Evolutionary conservation across 2,113 vertebrate genomes (phyloP).

Genomic region (Dipodomys spectabilis): DNA sequence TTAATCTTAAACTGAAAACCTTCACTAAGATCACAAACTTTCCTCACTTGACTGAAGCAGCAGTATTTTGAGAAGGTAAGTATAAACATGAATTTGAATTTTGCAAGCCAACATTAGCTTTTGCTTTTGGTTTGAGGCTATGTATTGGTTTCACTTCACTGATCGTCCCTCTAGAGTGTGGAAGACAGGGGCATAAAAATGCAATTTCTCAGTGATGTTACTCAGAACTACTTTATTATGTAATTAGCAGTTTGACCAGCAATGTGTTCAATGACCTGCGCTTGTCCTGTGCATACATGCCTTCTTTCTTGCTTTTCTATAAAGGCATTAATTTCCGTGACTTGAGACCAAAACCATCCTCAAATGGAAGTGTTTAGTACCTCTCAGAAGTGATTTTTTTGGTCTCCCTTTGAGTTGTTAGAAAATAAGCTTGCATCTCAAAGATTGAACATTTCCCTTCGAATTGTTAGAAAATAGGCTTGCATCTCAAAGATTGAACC

Average conservation of each 20-base stretch:
- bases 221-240: slow-evolving; percentile 62
- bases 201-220: slow-evolving; percentile 60
- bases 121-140: slow-evolving; percentile 53
- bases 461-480: slow-evolving; percentile 48
- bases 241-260: slow-evolving; percentile 36
- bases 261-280: slow-evolving; percentile 52
- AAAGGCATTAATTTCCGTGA: slow-evolving; percentile 58
- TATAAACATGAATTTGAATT: slow-evolving; percentile 58
- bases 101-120: slow-evolving; percentile 42
- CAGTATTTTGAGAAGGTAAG: slow-evolving; percentile 51
- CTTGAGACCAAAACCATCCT: slow-evolving; percentile 50
- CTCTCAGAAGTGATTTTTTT: slow-evolving; percentile 56
- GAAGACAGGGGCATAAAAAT: slow-evolving; percentile 53
- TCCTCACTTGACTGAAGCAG: slow-evolving; percentile 59
- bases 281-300: slow-evolving; percentile 12
- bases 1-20: slow-evolving; percentile 52
- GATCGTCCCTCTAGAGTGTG: slow-evolving; percentile 23
- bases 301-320: slow-evolving; percentile 42
- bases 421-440: slow-evolving; percentile 46
- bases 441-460: slow-evolving; percentile 23
- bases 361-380: slow-evolving; percentile 54
- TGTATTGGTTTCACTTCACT: slow-evolving; percentile 48
- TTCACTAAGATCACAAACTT: slow-evolving; percentile 43
- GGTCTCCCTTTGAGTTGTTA: slow-evolving; percentile 62
- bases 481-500: slow-evolving; percentile 17